Conservation (phyloP, 35 echinoderm and acorn worm species). For the Ophioderma brevispina region DNA sequence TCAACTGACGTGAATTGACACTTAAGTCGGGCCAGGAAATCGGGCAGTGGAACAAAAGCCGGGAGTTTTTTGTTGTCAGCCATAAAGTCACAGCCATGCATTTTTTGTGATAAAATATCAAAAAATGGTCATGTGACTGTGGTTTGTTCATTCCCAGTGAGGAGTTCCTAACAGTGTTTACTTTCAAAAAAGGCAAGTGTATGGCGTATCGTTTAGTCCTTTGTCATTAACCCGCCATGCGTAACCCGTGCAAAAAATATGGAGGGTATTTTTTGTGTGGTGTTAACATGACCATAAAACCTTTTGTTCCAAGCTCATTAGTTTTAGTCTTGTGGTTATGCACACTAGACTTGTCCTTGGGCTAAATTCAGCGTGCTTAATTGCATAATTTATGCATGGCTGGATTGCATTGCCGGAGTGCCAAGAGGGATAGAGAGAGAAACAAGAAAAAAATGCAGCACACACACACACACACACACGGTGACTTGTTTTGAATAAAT, state of each 20-base stretch:
- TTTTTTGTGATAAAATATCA: background rate
- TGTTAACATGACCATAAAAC: background rate
- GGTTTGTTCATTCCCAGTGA: background rate
- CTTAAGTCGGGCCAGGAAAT: background rate
- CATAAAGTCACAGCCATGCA: background rate
- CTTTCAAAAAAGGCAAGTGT: background rate
- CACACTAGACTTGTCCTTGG: background rate
- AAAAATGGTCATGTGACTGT: background rate
- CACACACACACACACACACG: background rate
- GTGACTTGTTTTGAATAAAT: slow-evolving; percentile 3
- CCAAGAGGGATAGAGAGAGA: too few species aligned
- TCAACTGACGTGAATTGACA: background rate
- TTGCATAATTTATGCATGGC: slow-evolving; percentile 13
- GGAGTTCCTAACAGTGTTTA: background rate
- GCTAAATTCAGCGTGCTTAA: background rate
- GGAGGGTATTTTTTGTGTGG: background rate
- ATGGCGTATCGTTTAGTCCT: background rate
- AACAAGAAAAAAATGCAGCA: too few species aligned
- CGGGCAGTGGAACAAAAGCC: background rate
- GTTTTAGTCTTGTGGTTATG: background rate
- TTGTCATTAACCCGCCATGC: background rate
- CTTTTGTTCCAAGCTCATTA: background rate
- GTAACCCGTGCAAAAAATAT: background rate
- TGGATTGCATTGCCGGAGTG: background rate
- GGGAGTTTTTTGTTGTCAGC: too few species aligned